Base-by-base conservation (phyloP, 2,888 invertebrate species). In the Fabriciana adippe region DNA sequence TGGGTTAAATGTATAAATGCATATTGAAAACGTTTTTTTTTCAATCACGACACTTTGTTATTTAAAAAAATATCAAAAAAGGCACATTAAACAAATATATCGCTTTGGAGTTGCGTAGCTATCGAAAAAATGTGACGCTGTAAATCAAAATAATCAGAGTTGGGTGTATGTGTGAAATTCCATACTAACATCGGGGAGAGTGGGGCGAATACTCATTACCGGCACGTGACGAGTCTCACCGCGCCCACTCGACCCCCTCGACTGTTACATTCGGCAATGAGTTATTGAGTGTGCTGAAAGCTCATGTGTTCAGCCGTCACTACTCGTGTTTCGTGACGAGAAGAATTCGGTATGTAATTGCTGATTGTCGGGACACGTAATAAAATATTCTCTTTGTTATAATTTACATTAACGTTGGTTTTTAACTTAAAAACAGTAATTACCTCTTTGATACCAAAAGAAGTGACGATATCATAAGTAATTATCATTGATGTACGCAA, bases 251-350 rank as follows among this genome's bases (percentile, higher is more conserved):
- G 78, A 78, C 79, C 80, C 82, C 84, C 79, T 86, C 84, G 72
- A 70, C 73, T 71, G 76, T 72, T 78, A 78, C 88, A 87, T 87
- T 89, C 89, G 81, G 85, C 90, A 91, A 90, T 92, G 92, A 92
- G 90, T 92, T 92, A 92, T 92, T 89, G 91, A 91, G 90, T 90
- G 84, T 80, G 83, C 85, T 75, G 82, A 85, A 84, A 83, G 86
- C 87, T 89, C 86, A 85, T 87, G 86, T 87, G 85, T 86, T 84
- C 81, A 83, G 84, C 76, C 81, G 79, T 73, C 73, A 73, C 64
- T 68, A 68, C 70, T 72, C 70, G 69, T 71, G 72, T 70, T 70
- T 65, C 67, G 67, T 65, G 65, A 68, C 55, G 68, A 62, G 67
- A 70, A 70, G 70, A 70, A 70, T 68, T 65, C 50, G 59, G 56